phyloP scores from a whole-genome alignment of 2,113 vertebrate genomes.

The Engraulis encrasicolus region DNA sequence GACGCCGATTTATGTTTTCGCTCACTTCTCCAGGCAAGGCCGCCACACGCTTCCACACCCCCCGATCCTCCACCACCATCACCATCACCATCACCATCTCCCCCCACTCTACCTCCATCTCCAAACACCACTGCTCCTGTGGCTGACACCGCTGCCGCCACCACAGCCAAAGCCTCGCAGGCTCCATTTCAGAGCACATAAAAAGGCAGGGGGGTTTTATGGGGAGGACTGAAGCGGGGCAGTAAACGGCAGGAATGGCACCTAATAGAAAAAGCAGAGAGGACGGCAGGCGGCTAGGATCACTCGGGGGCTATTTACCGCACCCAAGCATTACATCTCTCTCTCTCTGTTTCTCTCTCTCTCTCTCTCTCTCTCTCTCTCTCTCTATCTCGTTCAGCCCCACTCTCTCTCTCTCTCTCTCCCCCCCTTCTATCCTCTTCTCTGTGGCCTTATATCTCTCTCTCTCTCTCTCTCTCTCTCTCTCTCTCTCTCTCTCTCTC shows the following conservation, averaged over 20 bases:
- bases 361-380: constrained; percentile 29
- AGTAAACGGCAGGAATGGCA: constrained; percentile 64
- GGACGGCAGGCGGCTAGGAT: constrained; percentile 39
- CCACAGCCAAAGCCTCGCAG: constrained; percentile 62
- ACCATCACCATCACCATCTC: not conserved
- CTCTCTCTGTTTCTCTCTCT: constrained; percentile 29
- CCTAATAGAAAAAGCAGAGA: constrained; percentile 65
- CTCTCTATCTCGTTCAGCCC: not conserved
- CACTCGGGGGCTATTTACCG: constrained; percentile 56
- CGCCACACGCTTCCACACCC: not conserved
- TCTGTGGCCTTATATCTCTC: too few species aligned
- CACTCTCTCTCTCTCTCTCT: constrained; percentile 6
- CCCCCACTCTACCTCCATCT: not conserved
- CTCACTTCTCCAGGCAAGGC: constrained; percentile 53
- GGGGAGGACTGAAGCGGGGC: constrained; percentile 52
- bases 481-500: constrained; percentile 10
- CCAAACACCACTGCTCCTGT: not conserved
- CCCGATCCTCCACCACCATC: not conserved
- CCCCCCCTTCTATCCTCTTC: too few species aligned
- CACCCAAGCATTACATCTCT: constrained; percentile 24
- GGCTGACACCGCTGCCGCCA: constrained; percentile 62
- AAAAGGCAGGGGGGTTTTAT: constrained; percentile 63
- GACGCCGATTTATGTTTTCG: constrained; percentile 67
- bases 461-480: constrained; percentile 29
- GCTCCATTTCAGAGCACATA: constrained; percentile 74